Evolutionary conservation across 2,113 vertebrate species (phyloP), one percentile per base, ranked within the genome.

Genomic region (Gavialis gangeticus): DNA sequence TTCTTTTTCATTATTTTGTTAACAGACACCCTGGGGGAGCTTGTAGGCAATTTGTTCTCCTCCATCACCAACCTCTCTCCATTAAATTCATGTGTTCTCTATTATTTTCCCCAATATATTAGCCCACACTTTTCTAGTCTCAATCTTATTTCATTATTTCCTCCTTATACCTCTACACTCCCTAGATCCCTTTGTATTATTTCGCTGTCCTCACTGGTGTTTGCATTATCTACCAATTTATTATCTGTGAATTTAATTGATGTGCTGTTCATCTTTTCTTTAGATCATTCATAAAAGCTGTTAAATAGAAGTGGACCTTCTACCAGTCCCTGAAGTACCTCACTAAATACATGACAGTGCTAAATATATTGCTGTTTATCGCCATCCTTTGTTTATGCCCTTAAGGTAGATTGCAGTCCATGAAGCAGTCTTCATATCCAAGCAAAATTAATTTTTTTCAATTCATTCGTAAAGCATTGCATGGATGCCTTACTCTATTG

Each of bases 221-320:
- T 77, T 96, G 75, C 59, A 76, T 60, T 62, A 95, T 25, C 79
- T 69, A 94, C 85, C 60, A 83, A 94, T 94, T 96, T 62, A 21
- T 93, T 86, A 80, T 6, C 84, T 75, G 58, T 75, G 54, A 92
- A 96, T 85, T 94, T 85, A 95, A 93, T 91, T 80, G 87, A 95
- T 63, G 6, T 0, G 56, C 21, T 86, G 30, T 93, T 93, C 96
- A 97, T 25, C 82, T 89, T 84, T 84, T 91, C 67, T 78, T 95
- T 16, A 95, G 81, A 55, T 79, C 78, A 80, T 85, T 94, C 85
- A 82, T 76, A 82, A 95, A 46, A 95, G 87, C 79, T 92, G 62
- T 54, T 77, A 73, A 56, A 89, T 76, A 90, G 76, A 95, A 94
- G 83, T 8, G 90, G 87, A 83, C 34, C 80, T 92, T 66, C 17